Conservation (phyloP, 2,113 vertebrate genomes). For the Podarcis raffonei region DNA sequence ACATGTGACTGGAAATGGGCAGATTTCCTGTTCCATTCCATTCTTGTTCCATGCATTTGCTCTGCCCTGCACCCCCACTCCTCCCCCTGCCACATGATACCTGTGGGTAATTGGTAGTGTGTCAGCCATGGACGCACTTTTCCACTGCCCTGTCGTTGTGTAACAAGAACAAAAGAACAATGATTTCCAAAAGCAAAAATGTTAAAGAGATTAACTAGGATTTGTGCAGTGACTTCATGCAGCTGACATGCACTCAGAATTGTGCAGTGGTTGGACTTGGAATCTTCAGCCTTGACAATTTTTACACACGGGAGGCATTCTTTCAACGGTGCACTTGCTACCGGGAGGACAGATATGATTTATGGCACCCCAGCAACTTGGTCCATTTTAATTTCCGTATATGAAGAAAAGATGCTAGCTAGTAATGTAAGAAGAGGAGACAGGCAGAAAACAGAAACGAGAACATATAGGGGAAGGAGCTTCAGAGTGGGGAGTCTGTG, state of each 20-base stretch:
- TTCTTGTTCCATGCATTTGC: not conserved
- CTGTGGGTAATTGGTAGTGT: not conserved
- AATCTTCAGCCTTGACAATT: constrained; percentile 34
- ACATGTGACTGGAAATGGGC: not conserved
- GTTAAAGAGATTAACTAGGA: not conserved
- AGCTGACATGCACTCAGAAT: not conserved
- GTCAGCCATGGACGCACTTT: not conserved
- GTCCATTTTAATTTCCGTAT: constrained; percentile 33
- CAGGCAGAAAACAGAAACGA: not conserved
- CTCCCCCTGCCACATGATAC: not conserved
- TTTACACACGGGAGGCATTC: constrained; percentile 37
- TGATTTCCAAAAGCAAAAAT: not conserved
- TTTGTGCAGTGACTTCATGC: not conserved
- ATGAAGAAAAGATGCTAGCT: constrained; percentile 43
- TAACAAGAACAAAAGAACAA: not conserved
- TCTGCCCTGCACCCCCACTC: not conserved
- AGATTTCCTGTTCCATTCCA: not conserved
- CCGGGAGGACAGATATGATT: constrained; percentile 38
- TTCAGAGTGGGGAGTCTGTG: not conserved
- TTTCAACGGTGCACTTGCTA: constrained; percentile 14
- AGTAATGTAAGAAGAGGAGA: not conserved
- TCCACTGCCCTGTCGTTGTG: not conserved
- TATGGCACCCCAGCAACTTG: constrained; percentile 36
- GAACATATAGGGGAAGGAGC: not conserved
- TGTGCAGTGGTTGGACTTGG: not conserved